A percentile compares a stretch with the other conserved stretches of the same genome.
These are phyloP conservation scores for Peromyscus aztecus DNA, from an alignment of 2,797 vertebrate genomes.

Conservation along the genomic window DNA sequence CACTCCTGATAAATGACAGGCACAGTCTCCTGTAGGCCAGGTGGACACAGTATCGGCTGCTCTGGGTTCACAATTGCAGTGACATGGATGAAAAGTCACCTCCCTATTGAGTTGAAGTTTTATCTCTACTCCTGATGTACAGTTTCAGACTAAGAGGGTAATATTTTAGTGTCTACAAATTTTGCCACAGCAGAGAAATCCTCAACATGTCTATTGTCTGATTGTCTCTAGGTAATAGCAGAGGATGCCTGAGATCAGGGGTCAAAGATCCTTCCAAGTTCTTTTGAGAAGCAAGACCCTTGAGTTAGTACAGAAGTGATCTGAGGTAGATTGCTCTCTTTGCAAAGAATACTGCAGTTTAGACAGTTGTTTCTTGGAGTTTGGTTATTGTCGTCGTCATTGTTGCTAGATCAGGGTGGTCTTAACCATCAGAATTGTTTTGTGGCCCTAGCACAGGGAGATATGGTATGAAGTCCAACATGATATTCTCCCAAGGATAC, in stretches of 20 bases:
- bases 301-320: background rate
- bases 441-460: background rate
- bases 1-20: background rate
- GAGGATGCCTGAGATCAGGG: background rate
- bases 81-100: background rate
- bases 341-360: background rate
- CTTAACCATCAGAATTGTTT: background rate
- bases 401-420: background rate
- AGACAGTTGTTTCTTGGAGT: too few relatives aligned
- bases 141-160: background rate
- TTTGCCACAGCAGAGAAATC: slow-evolving; percentile 17
- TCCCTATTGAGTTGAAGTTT: background rate
- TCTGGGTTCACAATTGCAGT: background rate
- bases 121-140: background rate
- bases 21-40: background rate
- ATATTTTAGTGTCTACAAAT: background rate
- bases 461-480: background rate
- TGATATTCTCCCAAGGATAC: background rate
- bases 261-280: background rate
- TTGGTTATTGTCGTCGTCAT: background rate
- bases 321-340: background rate
- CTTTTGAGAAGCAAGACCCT: background rate
- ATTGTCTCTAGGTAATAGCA: background rate
- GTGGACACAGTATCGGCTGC: background rate
- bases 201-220: background rate